Base-by-base conservation (phyloP, 1,140 invertebrate species). In the Cyrtorhinus lividipennis region DNA sequence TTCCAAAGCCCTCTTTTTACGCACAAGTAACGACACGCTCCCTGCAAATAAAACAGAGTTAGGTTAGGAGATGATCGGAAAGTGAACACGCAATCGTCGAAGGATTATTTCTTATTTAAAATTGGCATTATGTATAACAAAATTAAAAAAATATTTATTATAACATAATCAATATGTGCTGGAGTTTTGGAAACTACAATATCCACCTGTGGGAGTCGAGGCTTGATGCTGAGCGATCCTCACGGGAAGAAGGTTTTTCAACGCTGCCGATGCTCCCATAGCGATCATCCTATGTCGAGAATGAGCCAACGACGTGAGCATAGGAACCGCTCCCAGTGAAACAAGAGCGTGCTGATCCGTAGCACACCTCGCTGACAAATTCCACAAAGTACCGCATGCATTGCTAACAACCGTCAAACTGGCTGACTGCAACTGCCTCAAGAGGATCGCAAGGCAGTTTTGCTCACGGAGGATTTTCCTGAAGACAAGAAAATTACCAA, bases 271-370 rank as follows among this genome's bases (percentile, higher is more conserved):
- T 18, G 92, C 93, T 22, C 92, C 94, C 83, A 94, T 93, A 0
- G 92, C 90, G 65, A 98, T 97, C 90, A 95, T 94, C 74, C 93
- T 92, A 73, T 98, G 94, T 70, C 95, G 93, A 0, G 93, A 97
- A 73, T 96, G 89, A 38, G 94, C 90, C 0, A 98, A 76, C 71
- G 90, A 94, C 18, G 89, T 80, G 13, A 98, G 72, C 92, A 96
- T 95, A 1, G 86, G 85, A 1, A 96, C 89, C 0, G 93, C 94
- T 0, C 92, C 92, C 69, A 96, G 83, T 68, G 95, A 88, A 83
- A 91, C 92, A 27, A 98, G 75, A 57, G 85, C 81, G 62, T 86
- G 81, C 70, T 98, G 94, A 74, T 98, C 94, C 67, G 87, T 81
- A 0, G 82, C 75, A 74, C 89, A 93, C 30, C 92, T 81, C 0